Percentiles rank a stretch among this genome's conserved stretches.
phyloP scores from a whole-genome alignment of 2,888 invertebrate species.

The Halictus quadricinctus region DNA sequence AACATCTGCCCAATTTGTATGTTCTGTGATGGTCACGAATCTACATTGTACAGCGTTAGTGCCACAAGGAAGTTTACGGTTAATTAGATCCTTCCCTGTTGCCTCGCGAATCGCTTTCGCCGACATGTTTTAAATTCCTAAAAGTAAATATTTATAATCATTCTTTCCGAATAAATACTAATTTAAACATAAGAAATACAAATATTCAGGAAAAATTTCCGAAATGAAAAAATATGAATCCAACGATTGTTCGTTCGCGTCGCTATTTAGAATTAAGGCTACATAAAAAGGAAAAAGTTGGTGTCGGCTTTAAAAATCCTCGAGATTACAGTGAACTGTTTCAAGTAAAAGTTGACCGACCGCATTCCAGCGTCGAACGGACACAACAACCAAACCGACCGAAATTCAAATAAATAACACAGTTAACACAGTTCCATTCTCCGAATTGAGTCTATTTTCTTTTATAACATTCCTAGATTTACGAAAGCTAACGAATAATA shows the following conservation, averaged over 20 bases:
- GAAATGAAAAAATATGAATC: neutral
- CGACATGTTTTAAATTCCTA: conserved; percentile 87
- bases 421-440: neutral
- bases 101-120: conserved; percentile 98
- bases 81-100: conserved; percentile 95
- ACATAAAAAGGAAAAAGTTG: neutral
- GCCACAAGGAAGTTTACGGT: conserved; percentile 88
- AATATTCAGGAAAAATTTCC: neutral
- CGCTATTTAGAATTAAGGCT: neutral
- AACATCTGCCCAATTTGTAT: conserved; percentile 91
- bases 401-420: conserved; percentile 11
- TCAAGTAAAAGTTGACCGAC: conserved; percentile 36
- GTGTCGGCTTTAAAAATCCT: conserved; percentile 2
- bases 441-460: neutral
- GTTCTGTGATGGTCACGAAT: conserved; percentile 91
- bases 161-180: neutral
- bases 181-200: neutral
- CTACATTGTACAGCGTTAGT: conserved; percentile 89
- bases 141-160: conserved; percentile 26
- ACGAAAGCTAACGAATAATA: neutral
- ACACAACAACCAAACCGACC: conserved; percentile 1
- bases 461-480: neutral
- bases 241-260: neutral
- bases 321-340: neutral
- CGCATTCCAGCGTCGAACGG: conserved; percentile 34